Conservation (phyloP, 2,797 vertebrate species). For the Chaetophractus vellerosus region DNA sequence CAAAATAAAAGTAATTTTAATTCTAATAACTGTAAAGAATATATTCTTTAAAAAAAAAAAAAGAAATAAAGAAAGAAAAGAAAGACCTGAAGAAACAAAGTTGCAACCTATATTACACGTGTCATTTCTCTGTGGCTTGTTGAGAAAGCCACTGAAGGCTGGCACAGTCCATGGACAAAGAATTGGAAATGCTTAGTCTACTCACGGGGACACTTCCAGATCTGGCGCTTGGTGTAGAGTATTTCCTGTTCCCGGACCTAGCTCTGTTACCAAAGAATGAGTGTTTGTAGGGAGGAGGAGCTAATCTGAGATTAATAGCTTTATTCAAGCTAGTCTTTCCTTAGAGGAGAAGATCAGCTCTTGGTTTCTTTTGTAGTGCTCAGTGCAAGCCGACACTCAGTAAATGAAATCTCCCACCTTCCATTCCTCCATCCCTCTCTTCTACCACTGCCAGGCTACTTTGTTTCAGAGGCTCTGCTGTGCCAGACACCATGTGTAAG, state of each 20-base stretch:
- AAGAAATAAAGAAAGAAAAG: too few species aligned
- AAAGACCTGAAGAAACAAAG: neutral
- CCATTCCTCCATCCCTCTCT: too few species aligned
- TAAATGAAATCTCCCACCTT: neutral
- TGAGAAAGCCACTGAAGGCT: neutral
- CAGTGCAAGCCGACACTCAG: neutral
- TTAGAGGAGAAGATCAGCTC: neutral
- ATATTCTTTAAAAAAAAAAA: slow-evolving; percentile 3
- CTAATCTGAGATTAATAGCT: too few species aligned
- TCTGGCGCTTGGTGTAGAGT: neutral
- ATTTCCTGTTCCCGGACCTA: neutral
- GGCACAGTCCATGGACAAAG: neutral
- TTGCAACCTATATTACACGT: neutral
- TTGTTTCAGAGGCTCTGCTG: neutral
- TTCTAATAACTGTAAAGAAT: neutral
- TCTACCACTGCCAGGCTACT: neutral
- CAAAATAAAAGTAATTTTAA: neutral
- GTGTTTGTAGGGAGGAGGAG: neutral
- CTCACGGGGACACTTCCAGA: neutral
- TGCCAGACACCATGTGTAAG: accelerated
- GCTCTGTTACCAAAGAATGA: neutral
- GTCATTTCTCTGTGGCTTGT: neutral
- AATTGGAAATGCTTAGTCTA: neutral
- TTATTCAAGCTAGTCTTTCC: neutral
- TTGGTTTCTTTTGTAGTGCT: neutral